Evolutionary conservation across 1,140 invertebrate species (phyloP).

Genomic region (Palaemon carinicauda): DNA sequence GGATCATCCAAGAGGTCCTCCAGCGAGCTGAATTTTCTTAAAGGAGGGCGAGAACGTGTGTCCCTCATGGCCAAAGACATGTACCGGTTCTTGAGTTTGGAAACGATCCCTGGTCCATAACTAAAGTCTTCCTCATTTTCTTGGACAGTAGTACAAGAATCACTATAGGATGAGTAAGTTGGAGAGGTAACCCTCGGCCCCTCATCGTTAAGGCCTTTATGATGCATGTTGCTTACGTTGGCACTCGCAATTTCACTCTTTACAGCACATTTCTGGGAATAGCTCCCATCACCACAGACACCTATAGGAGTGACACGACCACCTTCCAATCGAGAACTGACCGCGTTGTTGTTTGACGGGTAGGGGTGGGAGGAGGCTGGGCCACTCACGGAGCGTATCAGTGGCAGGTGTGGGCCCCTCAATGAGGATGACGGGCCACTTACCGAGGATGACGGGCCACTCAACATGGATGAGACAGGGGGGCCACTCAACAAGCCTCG

Average conservation of each 20-base stretch:
- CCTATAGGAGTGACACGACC: neutral
- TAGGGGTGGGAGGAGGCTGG: constrained; percentile 31
- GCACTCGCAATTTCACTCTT: constrained; percentile 17
- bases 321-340: constrained; percentile 43
- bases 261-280: constrained; percentile 41
- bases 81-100: constrained; percentile 83
- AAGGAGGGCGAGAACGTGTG: constrained; percentile 69
- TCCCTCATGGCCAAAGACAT: constrained; percentile 81
- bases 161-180: constrained; percentile 46
- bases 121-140: constrained; percentile 75
- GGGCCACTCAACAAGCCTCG: constrained; percentile 50
- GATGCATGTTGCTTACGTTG: constrained; percentile 48
- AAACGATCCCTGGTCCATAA: constrained; percentile 92
- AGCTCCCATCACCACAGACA: constrained; percentile 8
- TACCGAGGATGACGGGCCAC: constrained; percentile 19
- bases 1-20: constrained; percentile 81
- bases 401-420: constrained; percentile 48
- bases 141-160: neutral
- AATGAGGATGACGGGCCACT: constrained; percentile 38
- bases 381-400: constrained; percentile 47
- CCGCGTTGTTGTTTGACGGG: constrained; percentile 1
- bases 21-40: constrained; percentile 82
- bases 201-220: constrained; percentile 55
- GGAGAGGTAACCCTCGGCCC: constrained; percentile 49
- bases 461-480: neutral